These are phyloP conservation scores for Hippocampus barbouri DNA, from an alignment of 2,113 vertebrate species.

Conservation along the genomic window DNA sequence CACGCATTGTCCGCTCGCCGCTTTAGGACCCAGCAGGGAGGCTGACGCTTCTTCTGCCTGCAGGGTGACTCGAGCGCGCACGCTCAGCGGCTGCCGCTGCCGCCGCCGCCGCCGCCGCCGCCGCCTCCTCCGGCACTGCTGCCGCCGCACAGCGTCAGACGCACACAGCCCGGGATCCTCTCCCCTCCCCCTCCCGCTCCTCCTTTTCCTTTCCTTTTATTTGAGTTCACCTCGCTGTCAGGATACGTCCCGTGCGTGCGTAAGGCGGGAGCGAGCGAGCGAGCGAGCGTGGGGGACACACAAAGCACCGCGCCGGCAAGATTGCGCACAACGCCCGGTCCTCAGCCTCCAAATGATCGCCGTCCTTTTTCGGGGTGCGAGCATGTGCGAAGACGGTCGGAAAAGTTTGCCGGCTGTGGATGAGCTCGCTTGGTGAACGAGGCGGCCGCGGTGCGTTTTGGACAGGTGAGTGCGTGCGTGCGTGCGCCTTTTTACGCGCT, in stretches of 20 bases:
- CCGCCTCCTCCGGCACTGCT: no score
- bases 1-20: slow-evolving; percentile 31
- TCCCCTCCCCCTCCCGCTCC: neutral
- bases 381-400: neutral
- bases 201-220: no score
- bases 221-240: no score
- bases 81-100: neutral
- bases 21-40: slow-evolving; percentile 86
- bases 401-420: slow-evolving; percentile 5
- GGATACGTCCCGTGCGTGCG: no score
- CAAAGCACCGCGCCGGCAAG: neutral
- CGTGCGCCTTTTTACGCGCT: neutral
- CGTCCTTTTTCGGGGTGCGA: neutral
- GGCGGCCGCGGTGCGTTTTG: neutral
- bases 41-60: slow-evolving; percentile 68
- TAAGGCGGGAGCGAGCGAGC: no score
- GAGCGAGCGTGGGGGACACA: neutral
- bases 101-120: no score
- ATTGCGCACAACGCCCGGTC: neutral
- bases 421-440: neutral
- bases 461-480: neutral
- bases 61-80: slow-evolving; percentile 39
- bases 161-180: neutral
- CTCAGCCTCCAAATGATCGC: neutral
- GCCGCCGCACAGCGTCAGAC: neutral